These are phyloP conservation scores for Drosophila littoralis DNA, from an alignment of 1,140 invertebrate genomes.

Conservation along the genomic window DNA sequence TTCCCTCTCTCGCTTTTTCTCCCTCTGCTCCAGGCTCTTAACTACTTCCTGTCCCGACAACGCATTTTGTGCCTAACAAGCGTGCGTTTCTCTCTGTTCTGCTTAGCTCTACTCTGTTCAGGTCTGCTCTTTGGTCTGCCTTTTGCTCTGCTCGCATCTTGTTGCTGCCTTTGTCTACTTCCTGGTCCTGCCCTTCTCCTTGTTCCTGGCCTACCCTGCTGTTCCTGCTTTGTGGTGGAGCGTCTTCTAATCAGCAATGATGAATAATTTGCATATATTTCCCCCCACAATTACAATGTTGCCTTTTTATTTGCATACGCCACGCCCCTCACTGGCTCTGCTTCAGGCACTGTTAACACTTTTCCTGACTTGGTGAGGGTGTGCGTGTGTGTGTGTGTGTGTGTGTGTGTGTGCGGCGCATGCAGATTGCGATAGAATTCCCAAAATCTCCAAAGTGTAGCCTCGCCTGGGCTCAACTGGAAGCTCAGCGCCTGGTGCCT, in stretches of 20 bases:
- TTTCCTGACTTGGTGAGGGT: slow-evolving; percentile 48
- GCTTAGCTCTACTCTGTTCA: not conserved
- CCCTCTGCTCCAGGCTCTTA: slow-evolving; percentile 40
- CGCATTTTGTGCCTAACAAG: slow-evolving; percentile 71
- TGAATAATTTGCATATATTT: slow-evolving; percentile 84
- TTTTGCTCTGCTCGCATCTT: not conserved
- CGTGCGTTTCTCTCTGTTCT: slow-evolving; percentile 34
- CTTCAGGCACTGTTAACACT: slow-evolving; percentile 36
- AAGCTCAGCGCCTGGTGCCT: not conserved
- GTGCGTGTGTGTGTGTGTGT: not conserved
- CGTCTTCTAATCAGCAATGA: slow-evolving; percentile 84
- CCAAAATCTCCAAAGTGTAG: slow-evolving; percentile 73
- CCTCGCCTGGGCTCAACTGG: not conserved
- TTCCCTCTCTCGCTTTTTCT: not conserved
- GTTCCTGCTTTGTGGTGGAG: slow-evolving; percentile 38
- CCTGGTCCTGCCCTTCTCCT: slow-evolving; percentile 4
- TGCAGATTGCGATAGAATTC: slow-evolving; percentile 82
- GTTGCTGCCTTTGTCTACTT: slow-evolving; percentile 18
- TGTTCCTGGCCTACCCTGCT: not conserved
- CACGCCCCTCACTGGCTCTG: slow-evolving; percentile 6
- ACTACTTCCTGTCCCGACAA: slow-evolving; percentile 67
- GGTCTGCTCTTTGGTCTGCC: slow-evolving; percentile 4
- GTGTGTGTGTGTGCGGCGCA: slow-evolving; percentile 50
- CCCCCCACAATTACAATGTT: slow-evolving; percentile 78
- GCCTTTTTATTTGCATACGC: slow-evolving; percentile 79